These are phyloP conservation scores for Oreochromis mossambicus DNA, from an alignment of 2,797 vertebrate genomes.

Conservation along the genomic window DNA sequence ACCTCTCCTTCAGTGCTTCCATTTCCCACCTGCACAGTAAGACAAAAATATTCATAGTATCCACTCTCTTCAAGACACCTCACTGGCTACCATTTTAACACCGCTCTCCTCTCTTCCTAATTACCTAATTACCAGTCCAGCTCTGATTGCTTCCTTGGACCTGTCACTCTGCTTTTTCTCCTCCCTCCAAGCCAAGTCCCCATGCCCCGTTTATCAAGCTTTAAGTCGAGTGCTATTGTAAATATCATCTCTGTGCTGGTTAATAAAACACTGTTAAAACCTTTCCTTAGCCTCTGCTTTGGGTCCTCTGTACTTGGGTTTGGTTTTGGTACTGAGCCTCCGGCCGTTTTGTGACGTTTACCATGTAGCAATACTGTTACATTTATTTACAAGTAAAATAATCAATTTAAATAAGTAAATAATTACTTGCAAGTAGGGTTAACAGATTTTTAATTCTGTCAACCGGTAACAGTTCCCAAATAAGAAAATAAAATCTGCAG, in stretches of 20 bases:
- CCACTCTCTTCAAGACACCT: not conserved
- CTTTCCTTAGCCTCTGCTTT: not conserved
- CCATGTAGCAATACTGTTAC: not conserved
- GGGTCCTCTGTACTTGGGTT: not conserved
- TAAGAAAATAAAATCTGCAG: not conserved
- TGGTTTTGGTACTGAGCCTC: not conserved
- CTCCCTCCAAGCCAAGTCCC: not conserved
- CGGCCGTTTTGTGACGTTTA: not conserved
- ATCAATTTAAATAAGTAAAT: not conserved
- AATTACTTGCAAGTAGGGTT: not conserved
- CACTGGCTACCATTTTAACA: not conserved
- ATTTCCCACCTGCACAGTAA: not conserved
- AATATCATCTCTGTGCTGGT: not conserved
- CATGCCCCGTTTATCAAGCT: fast-evolving
- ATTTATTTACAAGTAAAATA: not conserved
- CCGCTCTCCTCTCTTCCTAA: not conserved
- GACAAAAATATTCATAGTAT: not conserved
- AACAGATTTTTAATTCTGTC: not conserved
- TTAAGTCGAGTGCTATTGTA: not conserved
- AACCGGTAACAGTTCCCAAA: not conserved
- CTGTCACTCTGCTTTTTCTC: not conserved
- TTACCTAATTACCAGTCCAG: not conserved
- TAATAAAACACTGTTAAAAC: not conserved
- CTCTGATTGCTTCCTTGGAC: not conserved
- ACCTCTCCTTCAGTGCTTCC: not conserved